phyloP scores from a whole-genome alignment of 92 coral and sea anemone species.

The Actinostola sp. region DNA sequence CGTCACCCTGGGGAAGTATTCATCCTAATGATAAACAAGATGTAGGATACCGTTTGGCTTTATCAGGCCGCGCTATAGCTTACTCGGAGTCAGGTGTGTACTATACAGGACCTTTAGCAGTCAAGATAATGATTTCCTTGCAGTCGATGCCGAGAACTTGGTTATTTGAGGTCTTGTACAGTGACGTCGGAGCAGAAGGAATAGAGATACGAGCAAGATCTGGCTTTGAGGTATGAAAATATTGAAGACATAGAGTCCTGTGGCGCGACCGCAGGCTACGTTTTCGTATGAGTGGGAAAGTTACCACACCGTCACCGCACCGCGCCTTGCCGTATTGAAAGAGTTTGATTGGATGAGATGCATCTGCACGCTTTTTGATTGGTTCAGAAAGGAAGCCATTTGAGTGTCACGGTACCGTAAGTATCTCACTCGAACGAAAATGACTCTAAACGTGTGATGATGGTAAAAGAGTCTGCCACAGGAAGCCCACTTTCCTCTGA shows the following conservation, averaged over 20 bases:
- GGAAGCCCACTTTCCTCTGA: too few relatives aligned
- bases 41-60: constrained; percentile 86
- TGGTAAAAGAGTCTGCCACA: too few relatives aligned
- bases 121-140: constrained; percentile 36
- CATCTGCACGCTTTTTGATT: too few relatives aligned
- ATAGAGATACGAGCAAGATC: constrained; percentile 62
- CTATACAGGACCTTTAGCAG: constrained; percentile 82
- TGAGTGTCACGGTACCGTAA: too few relatives aligned
- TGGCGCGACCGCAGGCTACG: too few relatives aligned
- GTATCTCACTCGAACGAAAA: too few relatives aligned
- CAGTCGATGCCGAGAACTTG: constrained; percentile 18
- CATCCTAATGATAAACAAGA: constrained; percentile 96
- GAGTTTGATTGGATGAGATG: too few relatives aligned
- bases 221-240: constrained; percentile 88
- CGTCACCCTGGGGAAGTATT: constrained; percentile 85
- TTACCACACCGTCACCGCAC: not conserved
- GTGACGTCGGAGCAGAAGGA: constrained; percentile 64
- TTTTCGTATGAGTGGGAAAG: not conserved
- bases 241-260: too few relatives aligned
- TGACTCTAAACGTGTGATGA: too few relatives aligned
- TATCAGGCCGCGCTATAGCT: constrained; percentile 88
- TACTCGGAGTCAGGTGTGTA: constrained; percentile 79
- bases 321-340: too few relatives aligned
- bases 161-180: constrained; percentile 40
- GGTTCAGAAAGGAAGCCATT: too few relatives aligned